Percentiles rank a stretch among this genome's conserved stretches.
These are phyloP conservation scores for Globodera ellingtonae DNA, from an alignment of 1,140 invertebrate genomes.

Conservation along the genomic window DNA sequence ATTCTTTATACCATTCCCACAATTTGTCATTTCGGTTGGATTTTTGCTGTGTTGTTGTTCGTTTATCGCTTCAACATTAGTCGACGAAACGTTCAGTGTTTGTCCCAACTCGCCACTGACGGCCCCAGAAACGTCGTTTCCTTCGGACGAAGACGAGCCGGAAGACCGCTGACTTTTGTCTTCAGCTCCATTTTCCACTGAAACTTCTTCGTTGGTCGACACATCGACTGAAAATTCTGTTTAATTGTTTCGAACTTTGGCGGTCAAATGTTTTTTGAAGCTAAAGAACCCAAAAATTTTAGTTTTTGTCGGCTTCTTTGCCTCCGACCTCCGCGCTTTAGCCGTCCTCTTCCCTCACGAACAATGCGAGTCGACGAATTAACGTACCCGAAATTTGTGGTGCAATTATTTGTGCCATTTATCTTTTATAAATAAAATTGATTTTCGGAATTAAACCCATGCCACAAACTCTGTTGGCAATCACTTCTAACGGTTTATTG, in stretches of 20 bases:
- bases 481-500: neutral
- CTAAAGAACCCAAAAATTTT: too few relatives aligned
- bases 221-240: neutral
- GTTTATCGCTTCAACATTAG: neutral
- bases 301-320: too few relatives aligned
- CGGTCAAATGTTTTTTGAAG: neutral
- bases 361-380: neutral
- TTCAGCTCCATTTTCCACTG: neutral
- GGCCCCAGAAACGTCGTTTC: too few relatives aligned
- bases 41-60: neutral
- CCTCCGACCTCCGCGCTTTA: neutral
- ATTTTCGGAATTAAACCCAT: neutral
- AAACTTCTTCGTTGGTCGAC: neutral
- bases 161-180: neutral
- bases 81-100: too few relatives aligned
- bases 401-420: neutral
- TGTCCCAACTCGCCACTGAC: too few relatives aligned
- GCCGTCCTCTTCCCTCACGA: neutral
- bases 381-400: neutral
- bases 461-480: neutral
- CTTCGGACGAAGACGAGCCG: neutral
- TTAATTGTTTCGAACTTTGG: neutral
- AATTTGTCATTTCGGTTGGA: neutral
- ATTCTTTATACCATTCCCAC: neutral
- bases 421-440: neutral